Conservation (phyloP, 1,140 invertebrate species). For the Amyelois transitella region DNA sequence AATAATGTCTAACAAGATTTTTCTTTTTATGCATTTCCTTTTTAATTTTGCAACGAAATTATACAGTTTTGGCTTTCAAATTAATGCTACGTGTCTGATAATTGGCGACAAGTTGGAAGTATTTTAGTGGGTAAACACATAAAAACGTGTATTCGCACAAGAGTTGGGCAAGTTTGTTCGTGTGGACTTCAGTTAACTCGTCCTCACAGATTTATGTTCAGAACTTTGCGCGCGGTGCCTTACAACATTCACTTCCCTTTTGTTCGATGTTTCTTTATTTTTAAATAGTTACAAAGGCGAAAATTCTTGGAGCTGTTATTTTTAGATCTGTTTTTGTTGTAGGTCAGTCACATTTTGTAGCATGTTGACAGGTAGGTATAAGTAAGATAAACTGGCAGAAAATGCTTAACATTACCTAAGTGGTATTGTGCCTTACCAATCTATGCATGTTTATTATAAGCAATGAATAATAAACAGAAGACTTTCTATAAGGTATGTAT, state of each 20-base stretch:
- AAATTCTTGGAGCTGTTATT: neutral
- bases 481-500: no score
- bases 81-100: constrained; percentile 5
- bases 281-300: neutral
- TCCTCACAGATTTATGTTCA: constrained; percentile 35
- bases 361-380: neutral
- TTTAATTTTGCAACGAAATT: neutral
- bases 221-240: constrained; percentile 22
- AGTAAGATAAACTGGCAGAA: no score
- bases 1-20: neutral
- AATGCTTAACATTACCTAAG: no score
- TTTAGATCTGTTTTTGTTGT: neutral
- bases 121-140: neutral
- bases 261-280: constrained; percentile 22
- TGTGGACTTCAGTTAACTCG: constrained; percentile 34
- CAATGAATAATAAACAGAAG: no score
- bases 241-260: constrained; percentile 30
- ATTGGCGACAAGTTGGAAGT: neutral
- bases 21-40: neutral
- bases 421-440: no score
- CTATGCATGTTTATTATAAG: no score
- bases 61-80: constrained; percentile 2
- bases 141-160: constrained; percentile 14
- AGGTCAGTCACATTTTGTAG: neutral
- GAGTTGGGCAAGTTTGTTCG: constrained; percentile 34